These are phyloP conservation scores for Polypterus senegalus DNA, from an alignment of 2,113 vertebrate genomes.

Conservation along the genomic window DNA sequence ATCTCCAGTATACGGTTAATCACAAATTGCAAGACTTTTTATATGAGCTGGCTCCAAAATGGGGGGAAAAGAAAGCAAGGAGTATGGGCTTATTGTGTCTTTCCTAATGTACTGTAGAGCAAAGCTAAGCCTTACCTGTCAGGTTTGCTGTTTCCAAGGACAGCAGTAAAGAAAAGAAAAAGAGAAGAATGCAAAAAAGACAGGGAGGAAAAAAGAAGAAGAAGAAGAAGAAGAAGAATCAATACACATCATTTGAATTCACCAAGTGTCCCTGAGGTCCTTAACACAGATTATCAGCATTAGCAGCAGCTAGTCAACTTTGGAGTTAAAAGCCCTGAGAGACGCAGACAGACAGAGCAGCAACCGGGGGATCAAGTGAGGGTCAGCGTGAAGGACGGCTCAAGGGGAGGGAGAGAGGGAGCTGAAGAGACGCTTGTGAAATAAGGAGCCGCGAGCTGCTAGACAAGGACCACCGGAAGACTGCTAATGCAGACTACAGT, in stretches of 20 bases:
- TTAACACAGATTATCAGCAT: constrained; percentile 40
- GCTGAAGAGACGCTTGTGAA: neutral
- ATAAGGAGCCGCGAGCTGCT: neutral
- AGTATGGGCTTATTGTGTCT: constrained; percentile 21
- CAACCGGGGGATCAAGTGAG: constrained; percentile 23
- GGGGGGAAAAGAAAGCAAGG: too few relatives aligned
- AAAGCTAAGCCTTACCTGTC: constrained; percentile 77
- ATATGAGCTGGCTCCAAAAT: too few relatives aligned
- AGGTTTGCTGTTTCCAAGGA: constrained; percentile 81
- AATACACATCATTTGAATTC: constrained; percentile 58
- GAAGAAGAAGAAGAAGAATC: constrained; percentile 48
- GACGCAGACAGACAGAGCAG: constrained; percentile 13
- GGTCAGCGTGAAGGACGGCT: constrained; percentile 44
- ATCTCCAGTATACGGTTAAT: too few relatives aligned
- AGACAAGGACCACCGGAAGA: too few relatives aligned
- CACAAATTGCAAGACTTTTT: too few relatives aligned
- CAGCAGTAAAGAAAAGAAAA: constrained; percentile 49
- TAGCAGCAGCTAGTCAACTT: constrained; percentile 26
- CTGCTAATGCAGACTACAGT: too few relatives aligned
- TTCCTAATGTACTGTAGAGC: constrained; percentile 32
- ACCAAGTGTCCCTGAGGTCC: constrained; percentile 31
- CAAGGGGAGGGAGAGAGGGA: constrained; percentile 20
- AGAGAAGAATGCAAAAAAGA: constrained; percentile 37
- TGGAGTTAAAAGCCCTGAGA: neutral
- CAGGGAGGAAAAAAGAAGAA: constrained; percentile 28